Base-by-base conservation (phyloP, 37 sponge, comb jelly and placozoan species). In the Oopsacas minuta region DNA sequence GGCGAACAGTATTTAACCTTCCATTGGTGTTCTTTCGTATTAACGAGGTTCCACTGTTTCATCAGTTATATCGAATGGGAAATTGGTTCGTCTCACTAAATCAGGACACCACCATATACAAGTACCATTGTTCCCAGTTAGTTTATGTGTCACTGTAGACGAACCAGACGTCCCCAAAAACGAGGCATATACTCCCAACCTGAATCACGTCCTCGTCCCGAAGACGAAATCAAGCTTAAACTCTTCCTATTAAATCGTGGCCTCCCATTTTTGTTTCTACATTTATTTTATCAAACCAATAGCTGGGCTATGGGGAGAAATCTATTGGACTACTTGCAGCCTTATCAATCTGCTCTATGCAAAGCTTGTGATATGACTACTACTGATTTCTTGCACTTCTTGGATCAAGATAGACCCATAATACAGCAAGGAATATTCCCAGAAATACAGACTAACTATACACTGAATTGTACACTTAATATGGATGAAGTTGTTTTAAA, bases 361-460 rank as follows among this genome's bases (percentile, higher is more conserved):
- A 83, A 69, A 23, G 83, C 84, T 5, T 90, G 88, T 35, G 90
- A 92, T 38, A 39, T 89, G 17, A 83, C 38, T 17, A 82, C 38
- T 1, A 82, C 39, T 37, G 83, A 38, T 37, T 82, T 38, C 83
- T 38, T 37, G 1, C 30, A 38, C 83, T 82, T 36, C 39, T 23
- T 82, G 81, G 52, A 81, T 23, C 37, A 32, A 39, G 92, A 90
- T 34, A 23, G 92, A 20, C 82, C 81, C 36, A 86, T 88, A 85
- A 92, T 92, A 87, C 87, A 90, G 53, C 89, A 92, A 37, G 91
- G 93, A 0, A 52, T 93, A n/a, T 91, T 93, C 85, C 91, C 91
- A 0, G 93, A 93, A 53, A 84, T 93, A 23, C 88, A 90, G 83
- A 88, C 85, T 5, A 89, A 82, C 85, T 93, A 89, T 81, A 36